These are phyloP conservation scores for Drosophila persimilis DNA, from an alignment of 1,140 invertebrate species.

Conservation along the genomic window DNA sequence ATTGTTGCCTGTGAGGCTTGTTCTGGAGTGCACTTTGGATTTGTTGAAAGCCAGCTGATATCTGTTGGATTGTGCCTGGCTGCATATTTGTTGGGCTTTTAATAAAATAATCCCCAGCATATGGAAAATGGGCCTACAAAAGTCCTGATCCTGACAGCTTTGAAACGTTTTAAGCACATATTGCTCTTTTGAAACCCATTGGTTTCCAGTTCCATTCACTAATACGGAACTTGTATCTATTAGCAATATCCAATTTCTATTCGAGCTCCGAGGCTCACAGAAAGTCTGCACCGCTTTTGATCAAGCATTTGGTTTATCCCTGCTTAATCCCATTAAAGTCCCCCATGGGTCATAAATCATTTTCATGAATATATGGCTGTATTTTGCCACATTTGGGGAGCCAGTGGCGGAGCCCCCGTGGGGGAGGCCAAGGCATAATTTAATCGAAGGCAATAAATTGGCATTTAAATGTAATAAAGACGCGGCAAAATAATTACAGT, in stretches of 20 bases:
- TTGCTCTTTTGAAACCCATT: not conserved
- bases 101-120: not conserved
- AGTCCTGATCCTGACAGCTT: conserved; percentile 2
- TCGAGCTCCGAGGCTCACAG: not conserved
- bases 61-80: conserved; percentile 24
- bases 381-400: conserved; percentile 34
- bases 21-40: conserved; percentile 40
- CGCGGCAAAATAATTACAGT: conserved; percentile 73
- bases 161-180: conserved; percentile 23
- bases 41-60: conserved; percentile 34
- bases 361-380: conserved; percentile 31
- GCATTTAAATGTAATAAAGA: conserved; percentile 82
- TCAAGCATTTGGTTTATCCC: conserved; percentile 29
- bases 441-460: conserved; percentile 81
- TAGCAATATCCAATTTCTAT: conserved; percentile 5
- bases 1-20: not conserved
- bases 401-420: not conserved
- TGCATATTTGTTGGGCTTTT: conserved; percentile 43
- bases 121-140: not conserved
- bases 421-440: conserved; percentile 47
- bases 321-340: conserved; percentile 43
- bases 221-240: conserved; percentile 1
- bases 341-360: conserved; percentile 33
- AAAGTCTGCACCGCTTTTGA: not conserved
- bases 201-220: not conserved